Conservation (phyloP, 2,888 invertebrate genomes). For the Cheilosia urbana region DNA sequence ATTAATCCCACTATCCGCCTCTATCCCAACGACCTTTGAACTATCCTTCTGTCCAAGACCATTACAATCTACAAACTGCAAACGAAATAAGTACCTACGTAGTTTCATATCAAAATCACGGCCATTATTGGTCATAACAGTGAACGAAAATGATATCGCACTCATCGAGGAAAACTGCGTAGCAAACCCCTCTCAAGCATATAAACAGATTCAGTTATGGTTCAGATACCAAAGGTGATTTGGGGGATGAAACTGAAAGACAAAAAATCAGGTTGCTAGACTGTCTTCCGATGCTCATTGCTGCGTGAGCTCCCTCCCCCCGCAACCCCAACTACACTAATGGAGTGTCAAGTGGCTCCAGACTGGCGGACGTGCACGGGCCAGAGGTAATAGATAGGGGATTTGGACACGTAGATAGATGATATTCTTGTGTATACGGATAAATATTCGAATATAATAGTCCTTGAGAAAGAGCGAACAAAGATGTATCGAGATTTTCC, state of each 20-base stretch:
- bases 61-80: neutral
- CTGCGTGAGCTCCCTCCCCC: slow-evolving; percentile 66
- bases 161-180: slow-evolving; percentile 44
- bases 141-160: slow-evolving; percentile 60
- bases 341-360: slow-evolving; percentile 76
- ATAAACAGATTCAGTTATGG: slow-evolving; percentile 67
- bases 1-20: slow-evolving; percentile 41
- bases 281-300: slow-evolving; percentile 59
- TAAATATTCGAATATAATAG: slow-evolving; percentile 26
- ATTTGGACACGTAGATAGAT: slow-evolving; percentile 75
- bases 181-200: slow-evolving; percentile 54
- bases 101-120: slow-evolving; percentile 44
- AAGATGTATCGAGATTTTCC: slow-evolving; percentile 30
- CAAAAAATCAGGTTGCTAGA: slow-evolving; percentile 57
- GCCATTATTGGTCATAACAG: slow-evolving; percentile 55
- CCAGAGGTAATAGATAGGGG: slow-evolving; percentile 72
- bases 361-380: slow-evolving; percentile 75
- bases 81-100: slow-evolving; percentile 16
- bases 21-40: slow-evolving; percentile 25
- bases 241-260: slow-evolving; percentile 43
- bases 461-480: slow-evolving; percentile 33
- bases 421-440: slow-evolving; percentile 61
- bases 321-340: slow-evolving; percentile 63
- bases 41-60: neutral
- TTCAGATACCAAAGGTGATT: slow-evolving; percentile 69